Evolutionary conservation across 2,797 vertebrate species (phyloP).

Genomic region (Lacerta agilis): DNA sequence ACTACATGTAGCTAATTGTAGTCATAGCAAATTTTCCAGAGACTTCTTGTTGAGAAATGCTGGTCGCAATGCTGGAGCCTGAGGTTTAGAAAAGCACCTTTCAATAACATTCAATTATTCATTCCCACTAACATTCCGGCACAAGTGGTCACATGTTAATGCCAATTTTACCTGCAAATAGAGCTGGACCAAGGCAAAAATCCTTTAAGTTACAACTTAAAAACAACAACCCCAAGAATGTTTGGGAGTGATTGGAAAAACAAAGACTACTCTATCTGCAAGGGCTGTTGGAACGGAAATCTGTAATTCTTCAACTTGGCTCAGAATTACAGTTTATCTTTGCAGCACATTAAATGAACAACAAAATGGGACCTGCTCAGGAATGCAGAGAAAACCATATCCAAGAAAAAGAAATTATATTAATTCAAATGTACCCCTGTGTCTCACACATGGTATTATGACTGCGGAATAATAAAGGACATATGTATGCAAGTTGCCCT

Average conservation of each 20-base stretch:
- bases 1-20: not conserved
- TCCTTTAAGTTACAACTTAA: constrained; percentile 24
- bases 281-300: constrained; percentile 31
- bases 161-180: not conserved
- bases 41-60: not conserved
- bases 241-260: constrained; percentile 43
- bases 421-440: constrained; percentile 20
- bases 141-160: not conserved
- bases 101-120: not conserved
- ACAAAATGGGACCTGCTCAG: constrained; percentile 28
- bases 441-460: constrained; percentile 12
- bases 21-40: not conserved
- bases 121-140: not conserved
- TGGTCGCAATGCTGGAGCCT: not conserved
- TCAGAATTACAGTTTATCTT: constrained; percentile 15
- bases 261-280: constrained; percentile 26
- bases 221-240: constrained; percentile 54
- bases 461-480: constrained; percentile 1
- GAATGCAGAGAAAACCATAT: constrained; percentile 55
- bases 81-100: not conserved
- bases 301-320: constrained; percentile 36
- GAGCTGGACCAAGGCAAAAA: not conserved
- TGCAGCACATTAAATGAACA: constrained; percentile 11
- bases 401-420: constrained; percentile 39
- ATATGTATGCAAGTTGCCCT: not conserved